These are phyloP conservation scores for Tamandua tetradactyla DNA, from an alignment of 2,797 vertebrate species.

Conservation along the genomic window DNA sequence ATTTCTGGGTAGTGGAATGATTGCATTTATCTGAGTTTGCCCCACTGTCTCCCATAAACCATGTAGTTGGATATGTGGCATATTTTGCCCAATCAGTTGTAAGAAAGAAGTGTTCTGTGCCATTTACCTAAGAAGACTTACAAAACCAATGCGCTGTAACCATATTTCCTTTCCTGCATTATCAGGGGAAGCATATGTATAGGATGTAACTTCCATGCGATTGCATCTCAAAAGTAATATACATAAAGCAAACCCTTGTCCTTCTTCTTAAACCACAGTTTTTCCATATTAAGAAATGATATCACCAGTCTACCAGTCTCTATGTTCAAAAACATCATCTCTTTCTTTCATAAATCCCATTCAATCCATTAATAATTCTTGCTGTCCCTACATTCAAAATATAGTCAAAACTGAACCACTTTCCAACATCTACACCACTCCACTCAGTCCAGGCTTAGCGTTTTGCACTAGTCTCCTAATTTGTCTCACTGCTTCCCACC, in stretches of 20 bases:
- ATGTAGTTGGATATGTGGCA: not conserved
- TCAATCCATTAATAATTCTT: too few species aligned
- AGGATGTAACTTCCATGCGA: not conserved
- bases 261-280: too few species aligned
- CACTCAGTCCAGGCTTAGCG: not conserved
- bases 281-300: too few species aligned
- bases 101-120: not conserved
- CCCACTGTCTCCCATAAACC: fast-evolving
- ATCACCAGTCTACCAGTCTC: too few species aligned
- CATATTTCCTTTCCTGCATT: not conserved
- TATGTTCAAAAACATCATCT: too few species aligned
- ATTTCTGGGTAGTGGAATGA: not conserved
- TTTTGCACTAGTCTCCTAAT: not conserved
- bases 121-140: not conserved
- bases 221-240: not conserved
- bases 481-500: not conserved
- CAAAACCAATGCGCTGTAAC: not conserved
- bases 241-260: not conserved
- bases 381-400: not conserved
- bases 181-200: not conserved
- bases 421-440: not conserved
- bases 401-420: not conserved
- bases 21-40: not conserved
- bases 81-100: not conserved
- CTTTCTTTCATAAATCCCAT: not conserved